Base-by-base conservation (phyloP, 2,797 vertebrate species). In the Phrynocephalus guinanensis region DNA sequence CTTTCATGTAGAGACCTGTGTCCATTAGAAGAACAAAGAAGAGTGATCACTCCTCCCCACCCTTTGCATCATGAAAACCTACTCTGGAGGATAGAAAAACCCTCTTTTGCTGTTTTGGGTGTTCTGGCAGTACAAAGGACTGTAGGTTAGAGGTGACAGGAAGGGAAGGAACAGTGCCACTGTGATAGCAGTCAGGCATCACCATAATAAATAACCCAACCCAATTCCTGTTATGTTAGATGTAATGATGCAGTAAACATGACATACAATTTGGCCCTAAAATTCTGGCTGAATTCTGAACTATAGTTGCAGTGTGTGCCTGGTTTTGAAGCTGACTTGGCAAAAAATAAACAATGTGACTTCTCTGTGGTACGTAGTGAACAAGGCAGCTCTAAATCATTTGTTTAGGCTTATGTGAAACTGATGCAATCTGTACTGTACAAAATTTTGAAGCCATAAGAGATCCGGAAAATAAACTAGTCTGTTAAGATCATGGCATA, bases 401-500 rank as follows among this genome's bases (percentile, higher is more conserved):
- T 81, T 73, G 63, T 73, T 13, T 72, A 73, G 26, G 3, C 33
- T 78, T 76, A 48, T 30, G 28, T 6, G 1, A 50, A 72, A 30
- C 26, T 24, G 5, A 89, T 86, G 87, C 79, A 86, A 1, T 0
- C 10, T 88, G 84, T 7, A 89, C 75, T 87, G 63, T 44, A 86
- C 93, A 92, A 90, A 87, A 82, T 44, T 52, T 93, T 63, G 60
- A 28, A 71, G 87, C 20, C 79, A 78, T 30, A 68, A 92, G 87
- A 87, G 91, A 90, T 71, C 83, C 67, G 91, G 90, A 88, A 86
- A 94, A 90, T 10, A 8, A 84, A 85, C 89, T 52, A 92, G 88
- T 79, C 87, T 94, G 90, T 94, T 96, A 91, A 93, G 90, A 95
- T 91, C 82, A 85, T 90, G 92, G 91, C 50, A 22, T 71, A 91